Conservation (phyloP, 2,113 vertebrate species). For the Apteryx mantelli region DNA sequence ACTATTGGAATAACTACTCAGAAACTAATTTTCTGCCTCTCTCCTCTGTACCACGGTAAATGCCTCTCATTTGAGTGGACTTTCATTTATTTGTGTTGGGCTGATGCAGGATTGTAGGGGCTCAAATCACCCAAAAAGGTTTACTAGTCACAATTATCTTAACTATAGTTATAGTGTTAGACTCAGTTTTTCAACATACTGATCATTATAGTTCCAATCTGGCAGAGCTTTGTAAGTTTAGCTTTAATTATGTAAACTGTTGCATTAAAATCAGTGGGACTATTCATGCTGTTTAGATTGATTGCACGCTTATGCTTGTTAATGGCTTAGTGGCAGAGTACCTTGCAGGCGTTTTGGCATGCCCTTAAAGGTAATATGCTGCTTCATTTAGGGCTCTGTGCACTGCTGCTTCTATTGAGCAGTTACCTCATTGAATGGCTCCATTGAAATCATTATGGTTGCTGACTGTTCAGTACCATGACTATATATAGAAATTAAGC, state of each 20-base stretch:
- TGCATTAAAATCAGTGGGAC: background rate
- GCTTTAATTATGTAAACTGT: background rate
- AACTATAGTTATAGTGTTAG: background rate
- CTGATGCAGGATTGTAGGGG: background rate
- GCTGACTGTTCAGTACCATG: background rate
- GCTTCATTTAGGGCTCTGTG: background rate
- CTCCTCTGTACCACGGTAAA: background rate
- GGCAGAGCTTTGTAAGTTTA: background rate
- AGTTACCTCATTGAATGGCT: background rate
- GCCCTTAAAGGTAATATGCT: background rate
- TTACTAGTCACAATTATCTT: background rate
- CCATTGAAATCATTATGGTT: background rate
- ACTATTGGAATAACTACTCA: fast-evolving
- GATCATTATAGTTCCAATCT: background rate
- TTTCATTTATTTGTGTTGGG: background rate
- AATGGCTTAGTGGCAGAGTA: background rate
- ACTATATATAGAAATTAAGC: background rate
- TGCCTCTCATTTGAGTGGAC: background rate
- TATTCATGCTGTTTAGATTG: background rate
- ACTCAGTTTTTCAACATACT: background rate
- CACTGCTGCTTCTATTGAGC: background rate
- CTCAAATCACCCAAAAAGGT: background rate
- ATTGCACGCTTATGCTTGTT: background rate
- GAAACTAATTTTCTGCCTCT: background rate
- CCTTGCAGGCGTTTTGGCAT: background rate